Conservation (phyloP, 2,113 vertebrate species). For the Dicerorhinus sumatrensis region DNA sequence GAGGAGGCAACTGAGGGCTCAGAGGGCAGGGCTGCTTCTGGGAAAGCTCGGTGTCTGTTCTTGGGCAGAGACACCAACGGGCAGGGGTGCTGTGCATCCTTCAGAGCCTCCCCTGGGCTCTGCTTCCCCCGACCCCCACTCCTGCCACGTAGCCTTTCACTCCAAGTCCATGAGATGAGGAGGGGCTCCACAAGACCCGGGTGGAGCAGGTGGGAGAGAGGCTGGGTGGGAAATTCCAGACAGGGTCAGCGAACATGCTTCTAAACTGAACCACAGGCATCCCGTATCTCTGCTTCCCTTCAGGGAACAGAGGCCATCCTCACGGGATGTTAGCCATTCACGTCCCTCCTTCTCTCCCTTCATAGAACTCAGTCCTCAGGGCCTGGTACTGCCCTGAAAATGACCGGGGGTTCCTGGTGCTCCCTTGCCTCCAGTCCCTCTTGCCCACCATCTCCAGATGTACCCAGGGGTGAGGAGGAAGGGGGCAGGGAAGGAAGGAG, state of each 20-base stretch:
- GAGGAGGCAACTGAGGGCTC: background rate
- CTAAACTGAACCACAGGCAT: background rate
- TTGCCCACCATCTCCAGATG: background rate
- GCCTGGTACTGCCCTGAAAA: background rate
- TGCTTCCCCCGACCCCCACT: fast-evolving
- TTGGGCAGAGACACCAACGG: background rate
- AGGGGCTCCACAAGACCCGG: background rate
- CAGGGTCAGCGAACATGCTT: background rate
- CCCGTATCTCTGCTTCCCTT: background rate
- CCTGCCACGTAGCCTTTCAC: too few species aligned
- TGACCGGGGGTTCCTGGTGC: background rate
- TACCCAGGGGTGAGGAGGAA: background rate
- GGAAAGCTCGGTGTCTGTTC: background rate
- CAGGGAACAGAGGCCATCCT: background rate
- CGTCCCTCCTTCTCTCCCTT: background rate
- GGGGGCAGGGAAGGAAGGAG: background rate
- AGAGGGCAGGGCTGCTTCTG: background rate
- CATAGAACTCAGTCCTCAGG: too few species aligned
- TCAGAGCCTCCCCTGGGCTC: background rate
- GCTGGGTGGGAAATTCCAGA: background rate
- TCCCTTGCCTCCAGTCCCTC: fast-evolving
- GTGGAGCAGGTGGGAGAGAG: background rate
- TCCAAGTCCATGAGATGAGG: too few species aligned
- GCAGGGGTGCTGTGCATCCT: fast-evolving
- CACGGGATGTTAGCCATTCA: background rate